phyloP scores from a whole-genome alignment of 2,113 vertebrate genomes.

The Corythaixoides concolor region DNA sequence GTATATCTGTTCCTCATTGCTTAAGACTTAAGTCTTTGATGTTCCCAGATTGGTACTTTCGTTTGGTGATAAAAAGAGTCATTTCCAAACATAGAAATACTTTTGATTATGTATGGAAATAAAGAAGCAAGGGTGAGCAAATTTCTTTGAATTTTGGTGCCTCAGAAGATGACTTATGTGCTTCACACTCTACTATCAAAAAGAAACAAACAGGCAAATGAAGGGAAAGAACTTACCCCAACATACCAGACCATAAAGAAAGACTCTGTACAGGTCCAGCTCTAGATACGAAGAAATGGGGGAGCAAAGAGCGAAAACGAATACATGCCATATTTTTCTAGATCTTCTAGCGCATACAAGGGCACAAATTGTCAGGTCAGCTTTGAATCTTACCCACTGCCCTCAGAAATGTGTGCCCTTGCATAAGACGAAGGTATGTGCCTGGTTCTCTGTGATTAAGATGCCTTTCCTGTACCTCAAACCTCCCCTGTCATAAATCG shows the following conservation, averaged over 20 bases:
- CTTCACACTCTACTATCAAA: background rate
- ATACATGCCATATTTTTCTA: background rate
- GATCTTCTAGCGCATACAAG: background rate
- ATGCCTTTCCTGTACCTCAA: background rate
- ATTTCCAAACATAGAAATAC: background rate
- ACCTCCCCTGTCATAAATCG: background rate
- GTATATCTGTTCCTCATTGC: background rate
- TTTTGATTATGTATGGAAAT: background rate
- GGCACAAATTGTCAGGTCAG: background rate
- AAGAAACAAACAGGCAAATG: background rate
- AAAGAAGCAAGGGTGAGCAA: background rate
- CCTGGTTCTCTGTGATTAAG: background rate
- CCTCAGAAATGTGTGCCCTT: background rate
- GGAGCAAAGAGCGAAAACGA: background rate
- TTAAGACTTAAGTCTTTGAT: background rate
- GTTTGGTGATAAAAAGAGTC: background rate
- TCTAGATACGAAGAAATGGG: background rate
- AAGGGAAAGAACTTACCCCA: background rate
- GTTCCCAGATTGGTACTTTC: background rate
- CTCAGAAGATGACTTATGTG: background rate
- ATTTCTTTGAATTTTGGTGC: background rate
- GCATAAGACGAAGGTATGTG: background rate
- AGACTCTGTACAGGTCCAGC: background rate
- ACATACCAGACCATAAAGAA: background rate
- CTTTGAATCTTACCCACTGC: background rate